phyloP scores from a whole-genome alignment of 1,140 invertebrate genomes.

The Drosophila tristis region DNA sequence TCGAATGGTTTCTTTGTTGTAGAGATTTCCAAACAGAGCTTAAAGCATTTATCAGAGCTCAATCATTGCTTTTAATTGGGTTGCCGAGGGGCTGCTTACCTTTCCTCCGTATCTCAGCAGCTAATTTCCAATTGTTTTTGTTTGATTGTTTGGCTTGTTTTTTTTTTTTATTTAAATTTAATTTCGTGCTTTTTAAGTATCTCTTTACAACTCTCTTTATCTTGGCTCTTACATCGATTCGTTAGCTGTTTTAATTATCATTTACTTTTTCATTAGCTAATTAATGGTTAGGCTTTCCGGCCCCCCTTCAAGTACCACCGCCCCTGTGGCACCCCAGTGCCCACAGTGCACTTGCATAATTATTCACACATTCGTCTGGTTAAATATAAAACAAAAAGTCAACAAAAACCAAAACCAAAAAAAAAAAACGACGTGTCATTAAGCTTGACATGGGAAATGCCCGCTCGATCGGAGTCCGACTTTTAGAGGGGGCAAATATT shows the following conservation, averaged over 20 bases:
- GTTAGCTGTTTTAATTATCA: constrained; percentile 29
- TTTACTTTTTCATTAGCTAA: constrained; percentile 32
- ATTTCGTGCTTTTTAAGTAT: not conserved
- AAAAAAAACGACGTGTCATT: constrained; percentile 43
- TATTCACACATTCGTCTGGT: constrained; percentile 46
- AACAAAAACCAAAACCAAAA: too few species aligned
- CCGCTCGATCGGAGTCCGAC: constrained; percentile 39
- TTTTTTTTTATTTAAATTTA: not conserved
- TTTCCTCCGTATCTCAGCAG: too few species aligned
- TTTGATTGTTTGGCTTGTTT: not conserved
- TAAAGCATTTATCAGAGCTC: too few species aligned
- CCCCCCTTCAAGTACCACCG: constrained; percentile 25
- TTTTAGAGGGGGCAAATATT: constrained; percentile 7
- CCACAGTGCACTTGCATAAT: constrained; percentile 50
- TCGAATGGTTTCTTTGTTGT: too few species aligned
- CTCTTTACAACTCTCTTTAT: constrained; percentile 8
- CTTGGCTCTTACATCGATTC: constrained; percentile 8
- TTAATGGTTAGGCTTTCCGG: constrained; percentile 11
- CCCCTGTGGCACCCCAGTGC: not conserved
- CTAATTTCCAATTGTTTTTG: not conserved
- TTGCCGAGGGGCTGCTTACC: too few species aligned
- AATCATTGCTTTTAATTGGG: too few species aligned
- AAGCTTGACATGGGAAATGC: constrained; percentile 69
- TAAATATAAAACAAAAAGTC: constrained; percentile 48
- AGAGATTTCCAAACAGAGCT: too few species aligned